Evolutionary conservation across 2,888 invertebrate genomes (phyloP), one percentile per base, ranked within the genome.

Genomic region (Ypsolopha sequella): DNA sequence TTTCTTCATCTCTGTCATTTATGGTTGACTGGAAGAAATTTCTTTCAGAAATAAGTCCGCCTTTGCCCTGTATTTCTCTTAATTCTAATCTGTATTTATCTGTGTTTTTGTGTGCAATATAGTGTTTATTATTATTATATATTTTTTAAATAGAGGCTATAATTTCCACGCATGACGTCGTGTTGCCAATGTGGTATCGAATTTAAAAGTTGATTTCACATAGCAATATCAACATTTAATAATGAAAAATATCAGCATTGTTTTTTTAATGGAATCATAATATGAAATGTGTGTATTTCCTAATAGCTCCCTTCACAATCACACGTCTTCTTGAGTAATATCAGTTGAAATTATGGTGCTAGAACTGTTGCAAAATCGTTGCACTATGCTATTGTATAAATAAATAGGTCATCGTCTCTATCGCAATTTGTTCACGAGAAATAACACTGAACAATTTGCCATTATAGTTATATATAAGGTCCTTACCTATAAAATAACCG

Each of bases 301-400:
- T 24, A 24, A 24, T 24, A 24, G 24, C 24, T 24, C 24, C 24
- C 24, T 24, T 24, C 24, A 24, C 24, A 24, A 3, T 24, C 24
- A 24, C 24, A 24, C 24, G 24, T 24, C 24, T 24, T 43, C 24
- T 43, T 14, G 24, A 43, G 43, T 43, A 43, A 43, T 43, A 14
- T 43, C 14, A 24, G n/a, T 43, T 13, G 46, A 46, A 9, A 34
- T n/a, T 11, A 10, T 6, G 7, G n/a, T 45, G 9, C 11, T 34
- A 45, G 9, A n/a, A 24, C 7, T 24, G 11, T 46, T 46, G 35
- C 46, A 46, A 34, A 46, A 46, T 46, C 10, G 35, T 57, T 56
- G 50, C 54, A 68, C 68, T 24, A 24, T 66, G 63, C 65, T 64
- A 52, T 55, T 49, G 45, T 50, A 33, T 53, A 52, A 54, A 54